Evolutionary conservation across 2,113 vertebrate species (phyloP), one percentile per base, ranked within the genome.

Genomic region (Corythornis vintsioides): DNA sequence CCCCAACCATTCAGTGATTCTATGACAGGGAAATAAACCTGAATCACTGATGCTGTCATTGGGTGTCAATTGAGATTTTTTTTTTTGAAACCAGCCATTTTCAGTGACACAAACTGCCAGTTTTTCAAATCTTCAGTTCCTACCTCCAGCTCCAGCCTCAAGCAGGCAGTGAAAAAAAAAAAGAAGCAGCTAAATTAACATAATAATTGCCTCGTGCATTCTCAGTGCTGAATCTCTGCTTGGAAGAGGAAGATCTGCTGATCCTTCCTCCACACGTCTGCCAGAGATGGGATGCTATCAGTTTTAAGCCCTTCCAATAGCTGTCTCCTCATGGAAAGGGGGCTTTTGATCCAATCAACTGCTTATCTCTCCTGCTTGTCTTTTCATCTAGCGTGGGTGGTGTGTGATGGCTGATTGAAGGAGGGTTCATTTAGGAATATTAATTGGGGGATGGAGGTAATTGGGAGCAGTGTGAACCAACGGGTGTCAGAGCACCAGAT

Each of bases 341-440:
- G 76, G 77, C 94, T 95, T 47, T 60, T 94, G 92, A 91, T 93
- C 88, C 92, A 92, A 56, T 70, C 88, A 96, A 95, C 80, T 64
- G 77, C 83, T 95, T 89, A 89, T 93, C 94, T 95, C 1, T 0
- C 87, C 66, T 59, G 31, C 77, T 67, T 94, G 92, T 94, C 88
- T 86, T 95, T 92, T 93, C 86, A 89, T 96, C 87, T 88, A 4
- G 71, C 33, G 66, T 84, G 95, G 93, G 93, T 31, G 88, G 80
- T 7, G 77, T 50, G 80, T 87, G 94, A 82, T 2, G 14, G 55
- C 77, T 90, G 92, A 90, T 50, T 63, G 96, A 94, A 93, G 75
- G 85, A 40, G 0, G 83, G 33, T 50, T 94, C 20, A 0, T 91
- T 74, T 64, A 80, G 73, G 78, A 93, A 93, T 94, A 85, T 90